Percentiles rank a stretch among this genome's conserved stretches.
These are phyloP conservation scores for Bombus cullumanus DNA, from an alignment of 1,140 invertebrate genomes.

Conservation along the genomic window DNA sequence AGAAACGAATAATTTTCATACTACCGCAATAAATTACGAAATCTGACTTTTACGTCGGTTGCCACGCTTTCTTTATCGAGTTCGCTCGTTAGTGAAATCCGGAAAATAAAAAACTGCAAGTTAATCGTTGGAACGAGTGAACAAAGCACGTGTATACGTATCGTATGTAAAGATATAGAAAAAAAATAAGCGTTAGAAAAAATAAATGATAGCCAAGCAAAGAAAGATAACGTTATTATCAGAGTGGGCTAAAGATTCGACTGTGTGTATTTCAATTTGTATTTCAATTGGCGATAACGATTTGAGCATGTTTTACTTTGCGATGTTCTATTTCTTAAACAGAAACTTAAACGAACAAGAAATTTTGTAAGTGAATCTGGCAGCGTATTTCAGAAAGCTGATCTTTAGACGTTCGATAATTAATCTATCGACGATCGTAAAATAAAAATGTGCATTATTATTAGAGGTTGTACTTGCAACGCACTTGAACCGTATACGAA, in stretches of 20 bases:
- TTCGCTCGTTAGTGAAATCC: neutral
- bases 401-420: too few relatives aligned
- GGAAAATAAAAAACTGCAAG: neutral
- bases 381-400: neutral
- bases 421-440: neutral
- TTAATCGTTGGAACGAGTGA: neutral
- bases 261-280: neutral
- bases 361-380: too few relatives aligned
- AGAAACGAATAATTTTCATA: neutral
- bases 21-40: neutral
- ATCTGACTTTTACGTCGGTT: neutral
- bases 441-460: neutral
- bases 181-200: neutral
- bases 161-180: neutral
- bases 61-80: neutral
- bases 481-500: too few relatives aligned
- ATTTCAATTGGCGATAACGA: conserved; percentile 24
- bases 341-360: too few relatives aligned
- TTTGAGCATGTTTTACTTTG: neutral
- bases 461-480: too few relatives aligned
- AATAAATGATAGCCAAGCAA: conserved; percentile 11
- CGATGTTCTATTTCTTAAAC: neutral
- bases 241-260: neutral
- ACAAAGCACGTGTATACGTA: neutral
- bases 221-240: conserved; percentile 33